These are phyloP conservation scores for Gandaritis pyraliata DNA, from an alignment of 2,888 invertebrate species.

Conservation along the genomic window DNA sequence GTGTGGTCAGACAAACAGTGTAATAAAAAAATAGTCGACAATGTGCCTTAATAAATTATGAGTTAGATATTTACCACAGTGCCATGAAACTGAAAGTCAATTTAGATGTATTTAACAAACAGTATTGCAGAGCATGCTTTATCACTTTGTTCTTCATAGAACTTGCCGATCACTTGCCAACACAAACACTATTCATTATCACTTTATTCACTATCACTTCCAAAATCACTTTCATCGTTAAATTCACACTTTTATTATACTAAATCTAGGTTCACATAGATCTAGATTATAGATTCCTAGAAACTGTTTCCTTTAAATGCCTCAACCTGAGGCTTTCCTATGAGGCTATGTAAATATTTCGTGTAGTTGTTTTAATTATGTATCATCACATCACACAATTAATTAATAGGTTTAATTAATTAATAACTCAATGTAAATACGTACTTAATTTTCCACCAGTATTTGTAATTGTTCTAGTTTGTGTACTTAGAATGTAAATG, in stretches of 20 bases:
- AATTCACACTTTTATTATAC: background rate
- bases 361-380: background rate
- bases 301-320: conserved; percentile 6
- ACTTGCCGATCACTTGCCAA: background rate
- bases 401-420: too few relatives aligned
- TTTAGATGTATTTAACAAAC: conserved; percentile 3
- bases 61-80: conserved; percentile 50
- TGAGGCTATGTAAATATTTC: conserved; percentile 57
- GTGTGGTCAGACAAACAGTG: background rate
- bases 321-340: conserved; percentile 27
- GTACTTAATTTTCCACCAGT: conserved; percentile 51
- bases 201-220: background rate
- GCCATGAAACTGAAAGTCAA: conserved; percentile 46
- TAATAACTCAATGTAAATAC: conserved; percentile 54
- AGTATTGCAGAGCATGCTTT: too few relatives aligned
- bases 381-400: conserved; percentile 22
- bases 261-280: too few relatives aligned
- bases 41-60: conserved; percentile 53
- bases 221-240: background rate
- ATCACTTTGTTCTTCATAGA: background rate
- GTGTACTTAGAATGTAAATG: conserved; percentile 46
- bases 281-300: background rate
- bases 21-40: conserved; percentile 39
- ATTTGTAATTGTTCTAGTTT: conserved; percentile 50
- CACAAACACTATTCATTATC: background rate